Evolutionary conservation across 2,888 invertebrate genomes (phyloP), one percentile per base, ranked within the genome.

Genomic region (Pristionchus exspectatus): DNA sequence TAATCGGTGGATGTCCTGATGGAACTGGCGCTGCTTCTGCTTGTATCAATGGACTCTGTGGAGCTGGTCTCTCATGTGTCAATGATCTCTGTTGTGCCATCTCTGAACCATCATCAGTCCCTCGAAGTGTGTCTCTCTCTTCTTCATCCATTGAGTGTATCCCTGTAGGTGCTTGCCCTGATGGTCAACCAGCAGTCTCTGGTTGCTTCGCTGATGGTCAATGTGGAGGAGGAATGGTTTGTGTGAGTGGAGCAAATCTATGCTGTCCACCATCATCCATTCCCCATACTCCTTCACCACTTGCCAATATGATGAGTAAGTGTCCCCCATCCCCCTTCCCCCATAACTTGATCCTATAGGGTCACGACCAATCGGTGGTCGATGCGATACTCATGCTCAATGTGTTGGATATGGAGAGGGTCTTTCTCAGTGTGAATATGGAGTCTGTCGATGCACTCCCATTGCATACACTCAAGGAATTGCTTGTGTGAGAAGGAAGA

Each of bases 31-130:
- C 92, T 56, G 92, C 91, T 59, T 94, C 94, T 27, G 92, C 94
- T 30, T 95, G 95, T 91, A 93, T 95, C 90, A 93, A 93, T 89
- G 95, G 94, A 21, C 93, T 92, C 59, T 94, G 94, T 90, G 93
- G 93, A 30, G 91, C 92, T 72, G 94, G 94, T 30, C 92, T 91
- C 90, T 91, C 92, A 30, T 94, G 94, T 90, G 90, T 91, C 90
- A 92, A 92, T 84, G 91, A 90, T 44, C 90, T 91, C 72, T 93
- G 93, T 91, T 93, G 93, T 87, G 86, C 90, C 21, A 83, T 83
- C 74, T 50, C 72, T 72, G 89, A 89, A 63, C 50, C 83, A 9
- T 21, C 83, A 59, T 10, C 81, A 27, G 56, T 74, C 1, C 89
- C 89, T n/a, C 89, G 89, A 81, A 91, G 91, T 91, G 87, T 59